Base-by-base conservation (phyloP, 2,113 vertebrate species). In the Cinclus cinclus region DNA sequence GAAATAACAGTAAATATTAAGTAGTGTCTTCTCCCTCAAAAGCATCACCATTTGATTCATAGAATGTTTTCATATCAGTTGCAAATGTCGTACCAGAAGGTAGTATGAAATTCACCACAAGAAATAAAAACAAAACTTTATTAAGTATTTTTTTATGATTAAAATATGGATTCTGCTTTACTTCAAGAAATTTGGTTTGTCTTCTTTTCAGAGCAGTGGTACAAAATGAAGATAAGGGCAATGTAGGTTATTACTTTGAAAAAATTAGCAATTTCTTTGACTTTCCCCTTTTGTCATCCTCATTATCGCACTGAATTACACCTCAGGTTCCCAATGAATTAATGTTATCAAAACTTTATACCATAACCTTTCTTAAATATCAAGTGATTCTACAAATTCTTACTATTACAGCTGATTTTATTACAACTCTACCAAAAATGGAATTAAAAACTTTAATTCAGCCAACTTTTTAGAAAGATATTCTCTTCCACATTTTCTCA, bases 301-400 rank as follows among this genome's bases (percentile, higher is more conserved):
- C 41, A 73, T 73, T 90, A 67, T 63, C 50, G 83, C 42, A 39
- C 16, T 86, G 59, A 33, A 86, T 85, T 86, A 31, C 25, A 63
- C 37, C 12, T 39, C 44, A 74, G 42, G 11, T 83, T 83, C 13
- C 25, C 16, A 41, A 35, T 55, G 47, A 86, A 49, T 77, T 88
- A 55, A 62, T 65, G 27, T 63, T 69, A 92, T 69, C 49, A 92
- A 77, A 86, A 69, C 39, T 83, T 87, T 77, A 88, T 92, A 23
- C 27, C 28, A 58, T 78, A 94, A 86, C 35, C 53, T 94, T 84
- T 93, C 50, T 69, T 53, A 89, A 85, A 76, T 88, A 96, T 69
- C 83, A 87, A 78, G 33, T 47, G 39, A 82, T 96, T 91, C 60
- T 55, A 74, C 42, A 81, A 81, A 84, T 37, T 63, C 50, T 71